Evolutionary conservation across 1,140 invertebrate genomes (phyloP).

Genomic region (Drosophila chauvacae): DNA sequence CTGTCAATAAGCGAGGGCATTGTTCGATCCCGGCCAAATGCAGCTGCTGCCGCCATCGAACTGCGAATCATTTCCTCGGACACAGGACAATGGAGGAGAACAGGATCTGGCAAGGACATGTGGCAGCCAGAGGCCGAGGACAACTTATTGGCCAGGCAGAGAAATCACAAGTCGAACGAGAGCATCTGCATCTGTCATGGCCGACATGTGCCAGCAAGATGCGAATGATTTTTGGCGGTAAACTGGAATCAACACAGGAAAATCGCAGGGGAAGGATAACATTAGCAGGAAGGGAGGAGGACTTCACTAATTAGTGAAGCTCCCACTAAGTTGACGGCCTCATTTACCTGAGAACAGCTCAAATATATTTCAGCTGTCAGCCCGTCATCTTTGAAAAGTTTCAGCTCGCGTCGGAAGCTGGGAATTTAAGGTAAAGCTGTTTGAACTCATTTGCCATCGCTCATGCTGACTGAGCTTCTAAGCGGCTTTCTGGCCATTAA

Average conservation of each 20-base stretch:
- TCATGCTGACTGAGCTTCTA: slow-evolving; percentile 71
- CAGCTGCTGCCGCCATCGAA: slow-evolving; percentile 42
- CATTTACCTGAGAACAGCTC: neutral
- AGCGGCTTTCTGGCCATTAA: slow-evolving; percentile 68
- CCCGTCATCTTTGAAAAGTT: slow-evolving; percentile 34
- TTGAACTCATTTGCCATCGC: slow-evolving; percentile 60
- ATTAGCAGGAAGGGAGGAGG: neutral
- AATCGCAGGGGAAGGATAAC: neutral
- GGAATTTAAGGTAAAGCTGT: slow-evolving; percentile 33
- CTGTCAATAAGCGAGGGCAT: slow-evolving; percentile 74
- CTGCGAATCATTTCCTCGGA: slow-evolving; percentile 46
- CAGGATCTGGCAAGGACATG: slow-evolving; percentile 37
- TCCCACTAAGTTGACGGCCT: neutral
- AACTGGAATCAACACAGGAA: slow-evolving; percentile 37
- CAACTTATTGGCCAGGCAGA: slow-evolving; percentile 68
- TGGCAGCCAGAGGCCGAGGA: slow-evolving; percentile 45
- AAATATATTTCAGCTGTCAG: neutral
- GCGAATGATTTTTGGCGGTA: slow-evolving; percentile 72
- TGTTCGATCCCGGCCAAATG: slow-evolving; percentile 40
- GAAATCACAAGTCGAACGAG: slow-evolving; percentile 20
- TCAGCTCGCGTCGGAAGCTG: slow-evolving; percentile 19
- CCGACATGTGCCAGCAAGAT: slow-evolving; percentile 72
- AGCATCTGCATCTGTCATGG: slow-evolving; percentile 71
- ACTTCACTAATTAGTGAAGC: slow-evolving; percentile 11
- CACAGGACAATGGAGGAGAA: slow-evolving; percentile 48